These are phyloP conservation scores for Pangasianodon gigas DNA, from an alignment of 2,113 vertebrate genomes.

Conservation along the genomic window DNA sequence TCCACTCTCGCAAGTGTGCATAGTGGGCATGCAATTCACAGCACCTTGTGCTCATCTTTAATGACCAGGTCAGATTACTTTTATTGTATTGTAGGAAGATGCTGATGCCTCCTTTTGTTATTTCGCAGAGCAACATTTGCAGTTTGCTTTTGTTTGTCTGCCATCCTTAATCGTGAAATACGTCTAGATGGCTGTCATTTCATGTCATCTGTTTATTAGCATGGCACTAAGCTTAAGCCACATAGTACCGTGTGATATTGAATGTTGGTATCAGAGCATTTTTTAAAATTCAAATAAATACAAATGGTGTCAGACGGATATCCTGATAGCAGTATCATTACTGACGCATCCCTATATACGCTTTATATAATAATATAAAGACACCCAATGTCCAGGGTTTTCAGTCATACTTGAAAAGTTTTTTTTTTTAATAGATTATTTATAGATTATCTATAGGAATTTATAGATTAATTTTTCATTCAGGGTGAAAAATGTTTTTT, in stretches of 20 bases:
- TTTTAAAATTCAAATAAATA: background rate
- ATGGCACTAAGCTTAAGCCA: background rate
- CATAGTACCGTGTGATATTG: background rate
- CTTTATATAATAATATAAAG: too few relatives aligned
- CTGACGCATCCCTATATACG: too few relatives aligned
- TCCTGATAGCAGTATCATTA: too few relatives aligned
- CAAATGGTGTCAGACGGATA: too few relatives aligned
- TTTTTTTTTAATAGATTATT: too few relatives aligned
- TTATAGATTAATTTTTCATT: too few relatives aligned
- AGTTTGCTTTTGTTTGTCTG: constrained; percentile 9
- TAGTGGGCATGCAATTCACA: background rate
- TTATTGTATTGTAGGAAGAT: background rate
- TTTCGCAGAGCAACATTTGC: background rate
- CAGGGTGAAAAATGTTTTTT: too few relatives aligned
- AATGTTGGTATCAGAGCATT: background rate
- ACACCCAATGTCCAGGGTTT: too few relatives aligned
- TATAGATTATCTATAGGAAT: too few relatives aligned
- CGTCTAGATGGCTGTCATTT: background rate
- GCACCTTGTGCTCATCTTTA: background rate
- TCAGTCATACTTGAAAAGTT: too few relatives aligned
- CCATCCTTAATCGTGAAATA: background rate
- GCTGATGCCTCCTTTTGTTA: background rate
- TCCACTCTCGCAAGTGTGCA: background rate
- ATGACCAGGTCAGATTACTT: background rate
- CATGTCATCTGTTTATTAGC: background rate